These are phyloP conservation scores for Onychomys arenicola DNA, from an alignment of 2,797 vertebrate genomes.

Conservation along the genomic window DNA sequence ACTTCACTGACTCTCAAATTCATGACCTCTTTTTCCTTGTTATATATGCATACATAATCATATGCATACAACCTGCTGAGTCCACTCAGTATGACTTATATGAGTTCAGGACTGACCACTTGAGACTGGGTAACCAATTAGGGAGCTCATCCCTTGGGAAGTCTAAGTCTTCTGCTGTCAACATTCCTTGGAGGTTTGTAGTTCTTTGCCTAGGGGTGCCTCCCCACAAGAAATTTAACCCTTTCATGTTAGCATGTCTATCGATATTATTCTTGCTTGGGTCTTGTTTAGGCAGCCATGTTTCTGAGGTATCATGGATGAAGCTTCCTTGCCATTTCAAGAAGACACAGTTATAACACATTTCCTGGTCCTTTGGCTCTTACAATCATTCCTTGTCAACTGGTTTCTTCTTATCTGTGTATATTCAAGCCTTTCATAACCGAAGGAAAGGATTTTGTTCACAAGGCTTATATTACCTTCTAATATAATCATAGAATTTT, in stretches of 20 bases:
- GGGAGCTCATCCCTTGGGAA: not conserved
- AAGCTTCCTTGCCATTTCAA: not conserved
- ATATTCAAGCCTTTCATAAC: not conserved
- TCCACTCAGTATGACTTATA: not conserved
- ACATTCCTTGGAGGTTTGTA: not conserved
- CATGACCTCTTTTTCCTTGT: not conserved
- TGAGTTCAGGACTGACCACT: not conserved
- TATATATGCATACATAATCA: not conserved
- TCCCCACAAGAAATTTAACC: not conserved
- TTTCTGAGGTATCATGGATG: not conserved
- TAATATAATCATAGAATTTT: not conserved
- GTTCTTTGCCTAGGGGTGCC: not conserved
- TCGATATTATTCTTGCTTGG: not conserved
- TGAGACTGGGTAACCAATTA: not conserved
- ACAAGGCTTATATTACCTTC: not conserved
- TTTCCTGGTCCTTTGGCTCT: not conserved
- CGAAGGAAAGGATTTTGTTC: not conserved
- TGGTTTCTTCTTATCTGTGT: not conserved
- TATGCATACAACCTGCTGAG: not conserved
- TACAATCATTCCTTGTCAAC: not conserved
- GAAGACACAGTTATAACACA: too few species aligned
- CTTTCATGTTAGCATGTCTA: not conserved
- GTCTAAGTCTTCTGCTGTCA: not conserved
- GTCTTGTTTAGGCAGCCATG: not conserved
- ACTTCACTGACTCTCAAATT: not conserved